Conservation (phyloP, 2,888 invertebrate species). For the Hyles lineata region DNA sequence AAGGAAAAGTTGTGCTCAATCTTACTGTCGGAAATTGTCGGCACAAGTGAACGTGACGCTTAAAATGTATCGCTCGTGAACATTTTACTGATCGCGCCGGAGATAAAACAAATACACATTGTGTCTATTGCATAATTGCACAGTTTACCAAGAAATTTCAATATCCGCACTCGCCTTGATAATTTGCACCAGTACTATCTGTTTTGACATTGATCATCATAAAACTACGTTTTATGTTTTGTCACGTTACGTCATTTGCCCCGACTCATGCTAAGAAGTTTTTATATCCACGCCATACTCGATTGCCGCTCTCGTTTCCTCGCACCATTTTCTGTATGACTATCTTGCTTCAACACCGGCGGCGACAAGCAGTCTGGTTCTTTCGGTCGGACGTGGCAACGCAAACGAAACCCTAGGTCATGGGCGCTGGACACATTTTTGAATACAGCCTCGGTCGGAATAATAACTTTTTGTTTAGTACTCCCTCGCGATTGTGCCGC, state of each 20-base stretch:
- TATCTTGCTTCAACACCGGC: slow-evolving; percentile 70
- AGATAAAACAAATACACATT: slow-evolving; percentile 12
- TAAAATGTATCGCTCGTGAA: slow-evolving; percentile 12
- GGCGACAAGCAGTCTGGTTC: slow-evolving; percentile 84
- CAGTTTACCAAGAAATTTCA: background rate
- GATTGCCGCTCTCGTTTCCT: slow-evolving; percentile 62
- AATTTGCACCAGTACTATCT: slow-evolving; percentile 16
- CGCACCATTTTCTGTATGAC: slow-evolving; percentile 54
- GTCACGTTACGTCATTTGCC: slow-evolving; percentile 63
- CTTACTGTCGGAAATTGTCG: background rate
- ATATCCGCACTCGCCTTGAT: background rate
- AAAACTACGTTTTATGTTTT: slow-evolving; percentile 66
- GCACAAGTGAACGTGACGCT: slow-evolving; percentile 1
- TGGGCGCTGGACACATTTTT: slow-evolving; percentile 76
- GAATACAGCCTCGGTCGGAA: slow-evolving; percentile 50
- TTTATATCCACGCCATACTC: slow-evolving; percentile 70
- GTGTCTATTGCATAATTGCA: background rate
- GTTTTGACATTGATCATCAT: slow-evolving; percentile 58
- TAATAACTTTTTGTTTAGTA: slow-evolving; percentile 55
- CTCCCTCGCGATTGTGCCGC: slow-evolving; percentile 50
- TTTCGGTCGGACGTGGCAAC: slow-evolving; percentile 68
- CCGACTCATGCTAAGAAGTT: slow-evolving; percentile 58
- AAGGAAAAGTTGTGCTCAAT: slow-evolving; percentile 13
- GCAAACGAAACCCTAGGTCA: slow-evolving; percentile 81
- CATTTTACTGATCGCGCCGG: background rate